phyloP scores from a whole-genome alignment of 2,113 vertebrate genomes.

The Octodon degus region DNA sequence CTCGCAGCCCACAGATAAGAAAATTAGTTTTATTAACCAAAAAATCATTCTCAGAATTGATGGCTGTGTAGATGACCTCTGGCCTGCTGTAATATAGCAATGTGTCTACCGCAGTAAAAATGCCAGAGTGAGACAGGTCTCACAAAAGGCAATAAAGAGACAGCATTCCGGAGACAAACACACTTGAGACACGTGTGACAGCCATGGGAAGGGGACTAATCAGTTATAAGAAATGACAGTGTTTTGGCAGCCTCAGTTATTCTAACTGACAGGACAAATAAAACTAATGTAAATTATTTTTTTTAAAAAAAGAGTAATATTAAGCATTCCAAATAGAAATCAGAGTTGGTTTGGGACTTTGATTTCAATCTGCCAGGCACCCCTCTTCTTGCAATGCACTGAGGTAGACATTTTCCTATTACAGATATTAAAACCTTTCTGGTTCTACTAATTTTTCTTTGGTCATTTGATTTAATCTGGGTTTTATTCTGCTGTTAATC shows the following conservation, averaged over 20 bases:
- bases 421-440: slow-evolving; percentile 60
- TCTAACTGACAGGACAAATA: slow-evolving; percentile 79
- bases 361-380: slow-evolving; percentile 56
- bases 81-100: slow-evolving; percentile 74
- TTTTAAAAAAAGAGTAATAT: background rate
- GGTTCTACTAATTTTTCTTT: slow-evolving; percentile 60
- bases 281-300: slow-evolving; percentile 54
- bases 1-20: slow-evolving; percentile 69
- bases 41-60: slow-evolving; percentile 81
- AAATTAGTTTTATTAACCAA: slow-evolving; percentile 82
- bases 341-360: slow-evolving; percentile 64
- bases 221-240: slow-evolving; percentile 81
- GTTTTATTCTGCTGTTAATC: slow-evolving; percentile 59
- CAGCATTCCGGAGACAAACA: slow-evolving; percentile 83
- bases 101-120: slow-evolving; percentile 76
- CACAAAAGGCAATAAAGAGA: slow-evolving; percentile 82
- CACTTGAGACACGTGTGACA: slow-evolving; percentile 68
- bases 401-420: slow-evolving; percentile 41
- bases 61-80: slow-evolving; percentile 83
- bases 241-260: slow-evolving; percentile 66
- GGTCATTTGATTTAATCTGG: slow-evolving; percentile 52
- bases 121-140: slow-evolving; percentile 69
- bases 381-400: background rate
- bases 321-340: background rate
- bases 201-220: slow-evolving; percentile 67